Percentiles rank a stretch among this genome's conserved stretches.
phyloP scores from a whole-genome alignment of 53 echinoderm and acorn worm species.

The Luidia sarsii region DNA sequence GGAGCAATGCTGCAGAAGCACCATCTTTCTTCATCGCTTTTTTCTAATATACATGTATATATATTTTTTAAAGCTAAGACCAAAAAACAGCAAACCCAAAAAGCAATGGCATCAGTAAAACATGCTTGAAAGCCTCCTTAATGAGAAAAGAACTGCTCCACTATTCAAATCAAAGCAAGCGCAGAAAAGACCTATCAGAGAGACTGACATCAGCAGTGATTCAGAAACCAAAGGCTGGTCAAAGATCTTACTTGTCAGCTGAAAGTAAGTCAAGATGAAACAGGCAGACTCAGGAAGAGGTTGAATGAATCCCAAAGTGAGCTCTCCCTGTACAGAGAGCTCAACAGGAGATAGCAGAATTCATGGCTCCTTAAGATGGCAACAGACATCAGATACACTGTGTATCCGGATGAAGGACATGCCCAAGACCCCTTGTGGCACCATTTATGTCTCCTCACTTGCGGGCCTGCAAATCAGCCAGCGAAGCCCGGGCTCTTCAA shows the following conservation, averaged over 20 bases:
- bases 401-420: too few species aligned
- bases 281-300: slow-evolving; percentile 1
- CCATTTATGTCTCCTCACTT: too few species aligned
- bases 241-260: not conserved
- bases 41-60: too few species aligned
- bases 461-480: too few species aligned
- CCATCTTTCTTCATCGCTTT: not conserved
- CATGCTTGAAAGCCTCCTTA: slow-evolving; percentile 20
- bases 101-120: not conserved
- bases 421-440: too few species aligned
- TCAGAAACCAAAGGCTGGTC: not conserved
- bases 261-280: not conserved
- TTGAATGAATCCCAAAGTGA: not conserved
- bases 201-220: not conserved
- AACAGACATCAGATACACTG: slow-evolving; percentile 22
- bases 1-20: not conserved
- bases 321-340: not conserved
- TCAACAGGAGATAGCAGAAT: slow-evolving; percentile 9
- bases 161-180: not conserved
- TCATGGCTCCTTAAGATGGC: slow-evolving; percentile 22
- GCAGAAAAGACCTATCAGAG: slow-evolving; percentile 11
- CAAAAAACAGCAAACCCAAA: slow-evolving; percentile 15
- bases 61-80: slow-evolving; percentile 8
- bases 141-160: slow-evolving; percentile 7
- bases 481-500: too few species aligned